phyloP scores from a whole-genome alignment of 2,797 vertebrate genomes.

The Pangasius macronema region DNA sequence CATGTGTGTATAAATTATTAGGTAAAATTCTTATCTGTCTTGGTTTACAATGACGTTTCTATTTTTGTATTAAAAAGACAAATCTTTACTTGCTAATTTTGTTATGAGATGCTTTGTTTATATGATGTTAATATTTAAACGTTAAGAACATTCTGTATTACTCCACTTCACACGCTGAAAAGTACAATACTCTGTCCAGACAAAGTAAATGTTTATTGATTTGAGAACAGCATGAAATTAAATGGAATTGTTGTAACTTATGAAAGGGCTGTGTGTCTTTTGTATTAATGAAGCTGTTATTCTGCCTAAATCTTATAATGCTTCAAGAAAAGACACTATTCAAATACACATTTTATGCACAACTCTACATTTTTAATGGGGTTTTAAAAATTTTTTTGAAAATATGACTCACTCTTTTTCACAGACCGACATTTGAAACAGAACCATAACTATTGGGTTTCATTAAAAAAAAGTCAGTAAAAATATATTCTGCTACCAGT shows the following conservation, averaged over 20 bases:
- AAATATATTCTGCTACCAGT: background rate
- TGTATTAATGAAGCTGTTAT: background rate
- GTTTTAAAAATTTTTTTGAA: background rate
- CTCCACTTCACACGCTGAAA: constrained; percentile 1
- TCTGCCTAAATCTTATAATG: background rate
- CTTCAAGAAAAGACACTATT: background rate
- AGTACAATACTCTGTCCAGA: constrained; percentile 32
- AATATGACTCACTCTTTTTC: background rate
- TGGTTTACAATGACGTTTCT: constrained; percentile 35
- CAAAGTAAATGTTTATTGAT: constrained; percentile 39
- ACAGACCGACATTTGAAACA: background rate
- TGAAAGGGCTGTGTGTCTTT: background rate
- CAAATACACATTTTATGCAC: background rate
- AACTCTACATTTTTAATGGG: background rate
- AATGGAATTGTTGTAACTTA: constrained; percentile 28
- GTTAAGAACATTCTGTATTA: constrained; percentile 21
- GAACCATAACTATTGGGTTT: background rate
- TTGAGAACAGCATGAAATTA: constrained; percentile 1
- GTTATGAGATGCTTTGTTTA: constrained; percentile 44
- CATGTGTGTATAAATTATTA: constrained; percentile 41
- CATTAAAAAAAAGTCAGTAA: background rate
- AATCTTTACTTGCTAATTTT: constrained; percentile 29
- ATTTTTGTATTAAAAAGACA: constrained; percentile 51
- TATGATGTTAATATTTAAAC: constrained; percentile 40
- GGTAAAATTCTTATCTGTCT: constrained; percentile 20